Evolutionary conservation across 2,113 vertebrate species (phyloP).

Genomic region (Recurvirostra avosetta): DNA sequence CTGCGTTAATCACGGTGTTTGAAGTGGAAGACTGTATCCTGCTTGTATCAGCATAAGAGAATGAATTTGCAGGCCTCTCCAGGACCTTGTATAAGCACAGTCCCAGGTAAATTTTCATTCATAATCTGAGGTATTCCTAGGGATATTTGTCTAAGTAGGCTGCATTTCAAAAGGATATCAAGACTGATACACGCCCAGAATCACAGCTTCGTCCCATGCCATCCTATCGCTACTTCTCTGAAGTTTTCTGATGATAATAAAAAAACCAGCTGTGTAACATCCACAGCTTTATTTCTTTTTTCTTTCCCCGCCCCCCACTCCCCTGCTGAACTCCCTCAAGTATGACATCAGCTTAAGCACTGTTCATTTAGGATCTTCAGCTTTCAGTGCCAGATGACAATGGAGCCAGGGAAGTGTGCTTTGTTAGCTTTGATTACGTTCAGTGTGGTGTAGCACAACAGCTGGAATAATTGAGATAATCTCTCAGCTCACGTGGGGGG

Average conservation of each 20-base stretch:
- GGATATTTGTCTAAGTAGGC: not conserved
- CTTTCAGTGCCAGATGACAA: not conserved
- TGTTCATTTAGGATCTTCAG: not conserved
- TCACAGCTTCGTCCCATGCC: not conserved
- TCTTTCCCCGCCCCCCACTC: accelerated
- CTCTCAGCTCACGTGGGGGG: not conserved
- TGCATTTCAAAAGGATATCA: not conserved
- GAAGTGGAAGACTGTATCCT: not conserved
- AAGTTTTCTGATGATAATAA: not conserved
- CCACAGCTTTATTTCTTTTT: not conserved
- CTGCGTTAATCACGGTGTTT: not conserved
- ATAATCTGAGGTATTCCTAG: not conserved
- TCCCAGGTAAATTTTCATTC: not conserved
- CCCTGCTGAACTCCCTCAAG: not conserved
- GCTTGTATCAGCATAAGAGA: not conserved
- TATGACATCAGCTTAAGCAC: not conserved
- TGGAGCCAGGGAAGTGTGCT: not conserved
- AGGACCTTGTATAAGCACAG: not conserved
- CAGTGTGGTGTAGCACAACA: not conserved
- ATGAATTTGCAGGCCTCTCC: not conserved
- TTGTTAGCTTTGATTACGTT: conserved; percentile 1
- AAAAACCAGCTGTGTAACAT: not conserved
- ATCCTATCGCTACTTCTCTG: not conserved
- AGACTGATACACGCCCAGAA: not conserved
- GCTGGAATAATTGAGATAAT: not conserved